phyloP scores from a whole-genome alignment of 2,888 invertebrate species.

The Strigamia crassipes region DNA sequence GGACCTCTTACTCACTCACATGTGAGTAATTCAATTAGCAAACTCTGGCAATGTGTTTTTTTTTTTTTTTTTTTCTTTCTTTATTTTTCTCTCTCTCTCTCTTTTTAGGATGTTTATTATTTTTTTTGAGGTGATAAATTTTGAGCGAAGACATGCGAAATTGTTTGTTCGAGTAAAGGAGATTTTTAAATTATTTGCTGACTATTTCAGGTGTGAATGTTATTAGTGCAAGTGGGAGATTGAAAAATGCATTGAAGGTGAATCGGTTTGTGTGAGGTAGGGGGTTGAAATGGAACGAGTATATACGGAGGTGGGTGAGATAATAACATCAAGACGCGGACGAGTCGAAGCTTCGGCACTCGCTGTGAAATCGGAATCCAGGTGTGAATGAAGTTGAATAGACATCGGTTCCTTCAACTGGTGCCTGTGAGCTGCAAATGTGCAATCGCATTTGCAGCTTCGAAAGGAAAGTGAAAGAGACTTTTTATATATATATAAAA shows the following conservation, averaged over 20 bases:
- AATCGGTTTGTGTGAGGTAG: not conserved
- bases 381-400: slow-evolving; percentile 42
- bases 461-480: slow-evolving; percentile 23
- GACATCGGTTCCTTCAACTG: slow-evolving; percentile 32
- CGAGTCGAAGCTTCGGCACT: slow-evolving; percentile 39
- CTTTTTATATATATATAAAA: slow-evolving; percentile 3
- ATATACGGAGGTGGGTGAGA: not conserved
- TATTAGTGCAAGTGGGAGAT: slow-evolving; percentile 19
- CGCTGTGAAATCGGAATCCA: slow-evolving; percentile 43
- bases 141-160: slow-evolving; percentile 3
- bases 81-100: not conserved
- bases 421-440: slow-evolving; percentile 23
- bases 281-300: slow-evolving; percentile 20
- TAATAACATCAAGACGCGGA: slow-evolving; percentile 32
- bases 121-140: slow-evolving; percentile 26
- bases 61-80: not conserved
- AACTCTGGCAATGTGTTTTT: slow-evolving; percentile 28
- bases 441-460: slow-evolving; percentile 39
- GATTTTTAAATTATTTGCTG: not conserved
- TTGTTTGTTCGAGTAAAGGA: not conserved
- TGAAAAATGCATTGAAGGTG: slow-evolving; percentile 33
- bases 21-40: slow-evolving; percentile 39
- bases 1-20: slow-evolving; percentile 40
- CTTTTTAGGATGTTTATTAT: slow-evolving; percentile 31
- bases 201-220: slow-evolving; percentile 40